Base-by-base conservation (phyloP, 2,888 invertebrate species). In the Globia sparganii region DNA sequence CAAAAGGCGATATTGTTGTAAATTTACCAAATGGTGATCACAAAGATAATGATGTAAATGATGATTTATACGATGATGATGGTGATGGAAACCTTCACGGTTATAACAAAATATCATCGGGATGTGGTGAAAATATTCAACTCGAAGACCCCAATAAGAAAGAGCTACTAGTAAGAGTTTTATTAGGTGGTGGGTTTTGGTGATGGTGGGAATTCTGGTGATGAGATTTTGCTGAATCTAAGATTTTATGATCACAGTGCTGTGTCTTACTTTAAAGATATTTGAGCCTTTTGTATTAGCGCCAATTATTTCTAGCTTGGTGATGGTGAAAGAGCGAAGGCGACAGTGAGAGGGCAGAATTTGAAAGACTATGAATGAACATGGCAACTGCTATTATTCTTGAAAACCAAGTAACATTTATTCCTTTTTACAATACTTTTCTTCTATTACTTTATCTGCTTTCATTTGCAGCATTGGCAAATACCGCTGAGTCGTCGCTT, bases 401-500 rank as follows among this genome's bases (percentile, higher is more conserved):
- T 25, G 53, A 9, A 53, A 53, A 25, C 53, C 11, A 53, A 53
- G 21, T 21, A 46, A 6, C 46, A 43, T 15, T 43, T 43, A 15
- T 43, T 43, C 15, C 43, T 43, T 43, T 43, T 43, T 43, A 25
- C 4, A 53, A 25, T 25, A 53, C n/a, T 53, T n/a, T 53, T 53
- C 53, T 53, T 11, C 11, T n/a, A 53, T 11, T 28, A 43, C 59
- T 46, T n/a, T 37, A 61, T 25, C 11, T 72, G 0, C 65, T 70
- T 65, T 71, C 69, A 25, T 21, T 97, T 97, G 25, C 92, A 99
- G 99, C 99, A 99, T 91, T 99, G 99, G 99, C 99, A 99, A 95
- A 99, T 99, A 73, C 99, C 99, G 0, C 93, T 99, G 71, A 99
- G 99, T 90, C 99, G 99, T 91, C 97, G 99, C 84, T 99, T 99